Base-by-base conservation (phyloP, 2,888 invertebrate genomes). In the Ichneumon xanthorius region DNA sequence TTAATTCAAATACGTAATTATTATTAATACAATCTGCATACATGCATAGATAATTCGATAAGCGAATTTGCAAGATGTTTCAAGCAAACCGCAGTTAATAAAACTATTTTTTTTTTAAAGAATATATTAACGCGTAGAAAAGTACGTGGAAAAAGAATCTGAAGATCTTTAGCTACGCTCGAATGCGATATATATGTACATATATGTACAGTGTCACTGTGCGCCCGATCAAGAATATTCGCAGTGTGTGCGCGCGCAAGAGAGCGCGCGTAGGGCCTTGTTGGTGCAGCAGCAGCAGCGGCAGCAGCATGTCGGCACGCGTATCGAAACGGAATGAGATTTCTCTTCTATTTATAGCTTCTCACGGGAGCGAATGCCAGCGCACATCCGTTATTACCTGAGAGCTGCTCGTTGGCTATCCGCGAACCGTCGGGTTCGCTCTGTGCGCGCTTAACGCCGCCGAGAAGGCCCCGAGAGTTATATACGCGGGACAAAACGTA, bases 321-420 rank as follows among this genome's bases (percentile, higher is more conserved):
- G 90, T 90, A 92, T 91, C 91, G 91, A 92, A 93, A 92, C 90
- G 89, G 90, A 91, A 91, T 91, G 91, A 92, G 93, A 93, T 93
- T 93, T 93, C 93, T 93, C 92, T 93, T 93, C 93, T 93, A 93
- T 93, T 93, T 93, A 93, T 93, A 93, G 91, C 91, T 84, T 73
- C 83, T 80, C 80, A 81, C 80, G 79, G 86, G 88, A 90, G 88
- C 90, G 89, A 90, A 91, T 91, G 90, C 90, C 90, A 89, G 88
- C 90, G 89, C 86, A 90, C 91, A 91, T 91, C 91, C 91, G 92
- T 91, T 91, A 92, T 91, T 92, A 92, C 91, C 91, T 91, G 91
- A 86, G 88, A 89, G 90, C 77, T 68, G 80, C 85, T 82, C 58
- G 80, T 84, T 78, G 86, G 80, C 76, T n/a, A 55, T 50, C 82